Base-by-base conservation (phyloP, 2,888 invertebrate species). In the Sminthurides aquaticus region DNA sequence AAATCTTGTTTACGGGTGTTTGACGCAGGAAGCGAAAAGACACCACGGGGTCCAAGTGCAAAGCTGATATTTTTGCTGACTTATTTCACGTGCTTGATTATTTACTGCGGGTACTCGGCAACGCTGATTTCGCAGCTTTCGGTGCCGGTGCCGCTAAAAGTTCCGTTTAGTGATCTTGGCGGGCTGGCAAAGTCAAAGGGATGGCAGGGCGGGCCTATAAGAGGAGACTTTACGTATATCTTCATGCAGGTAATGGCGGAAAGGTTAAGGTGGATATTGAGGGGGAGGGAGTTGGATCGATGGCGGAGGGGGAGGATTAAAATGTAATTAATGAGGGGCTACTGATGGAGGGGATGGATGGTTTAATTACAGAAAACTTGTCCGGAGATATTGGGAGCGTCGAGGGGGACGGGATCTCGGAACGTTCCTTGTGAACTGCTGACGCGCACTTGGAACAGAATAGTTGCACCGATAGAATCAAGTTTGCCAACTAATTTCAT, bases 321-420 rank as follows among this genome's bases (percentile, higher is more conserved):
- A n/a, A n/a, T n/a, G n/a, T n/a, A n/a, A n/a, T n/a, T n/a, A n/a
- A n/a, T n/a, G n/a, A n/a, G n/a, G n/a, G n/a, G n/a, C n/a, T n/a
- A n/a, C n/a, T n/a, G n/a, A n/a, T n/a, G n/a, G n/a, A n/a, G n/a
- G n/a, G n/a, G n/a, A n/a, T n/a, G n/a, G n/a, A n/a, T 18, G 43
- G 43, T 55, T 55, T 62, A 26, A 55, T 26, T 34, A 26, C 28
- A 68, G 69, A 69, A 69, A 67, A 67, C 69, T 8, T 69, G 69
- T 58, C 66, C 65, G 34, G 69, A 67, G n/a, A 64, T 69, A 57
- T 57, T 69, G 26, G 62, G 57, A 18, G 56, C 56, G 15, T 28
- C 59, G 26, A 15, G 22, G 20, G 60, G 56, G 34, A 24, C 15
- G 0, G 26, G 11, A 5, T 20, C 15, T 8, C 18, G 43, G 1